Base-by-base conservation (phyloP, 92 coral and sea anemone genomes). In the Phenganax marumi region DNA sequence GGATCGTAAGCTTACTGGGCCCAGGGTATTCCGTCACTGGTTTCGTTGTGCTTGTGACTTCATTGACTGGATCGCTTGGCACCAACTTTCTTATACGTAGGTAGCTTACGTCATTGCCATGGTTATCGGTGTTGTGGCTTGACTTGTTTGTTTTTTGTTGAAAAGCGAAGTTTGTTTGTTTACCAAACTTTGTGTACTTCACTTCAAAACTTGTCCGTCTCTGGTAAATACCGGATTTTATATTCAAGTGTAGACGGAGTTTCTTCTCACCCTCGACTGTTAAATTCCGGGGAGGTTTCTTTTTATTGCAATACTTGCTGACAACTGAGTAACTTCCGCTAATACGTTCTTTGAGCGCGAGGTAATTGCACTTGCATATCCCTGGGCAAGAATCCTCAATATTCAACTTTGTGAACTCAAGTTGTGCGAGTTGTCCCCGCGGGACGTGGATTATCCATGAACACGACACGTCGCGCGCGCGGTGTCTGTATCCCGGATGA, bases 371-470 rank as follows among this genome's bases (percentile, higher is more conserved):
- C 73, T 19, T 16, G 33, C 83, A 78, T 78, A 63, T 62, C 10
- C 83, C 83, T 23, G 83, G 73, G 51, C 83, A 78, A 0, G 55
- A 49, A 72, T 78, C 83, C 56, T 48, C 73, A 39, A 78, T 50
- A 72, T 78, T 50, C 39, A 78, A 61, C 10, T 11, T 68, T 16
- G 56, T 11, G 73, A 78, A 78, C 22, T 60, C 58, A 21, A 78
- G 73, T 48, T 78, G 47, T 61, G 68, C 72, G 54, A 58, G 57
- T 9, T 46, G 68, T 18, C 83, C 72, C n/a, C 73, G 72, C 73
- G 73, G 12, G 0, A 50, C 72, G 57, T 63, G 72, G 50, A 78
- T 61, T 22, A 62, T 19, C 83, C 83, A 78, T 46, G 73, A 78
- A 47, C 83, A 78, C 73, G 83, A 78, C 10, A 63, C 73, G 56